Conservation (phyloP, 2,797 vertebrate species). For the Notoglanidium macrostoma region DNA sequence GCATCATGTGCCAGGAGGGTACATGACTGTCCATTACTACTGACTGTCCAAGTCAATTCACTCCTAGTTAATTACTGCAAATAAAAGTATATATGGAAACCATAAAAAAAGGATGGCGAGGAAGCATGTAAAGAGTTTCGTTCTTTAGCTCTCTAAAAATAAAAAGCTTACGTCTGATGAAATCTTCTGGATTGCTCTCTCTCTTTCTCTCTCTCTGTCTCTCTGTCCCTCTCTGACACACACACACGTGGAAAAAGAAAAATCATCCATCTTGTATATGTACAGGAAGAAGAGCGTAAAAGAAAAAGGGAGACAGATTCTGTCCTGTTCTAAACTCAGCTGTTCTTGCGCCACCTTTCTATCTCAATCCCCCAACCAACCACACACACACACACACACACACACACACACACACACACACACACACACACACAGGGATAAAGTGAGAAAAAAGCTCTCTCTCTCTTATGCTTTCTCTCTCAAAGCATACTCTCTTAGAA, state of each 20-base stretch:
- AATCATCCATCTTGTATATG: background rate
- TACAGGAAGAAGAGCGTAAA: background rate
- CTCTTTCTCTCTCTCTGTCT: background rate
- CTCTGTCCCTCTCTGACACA: background rate
- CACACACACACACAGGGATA: background rate
- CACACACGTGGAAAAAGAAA: background rate
- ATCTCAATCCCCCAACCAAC: background rate
- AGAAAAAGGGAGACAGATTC: background rate
- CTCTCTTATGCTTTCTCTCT: background rate
- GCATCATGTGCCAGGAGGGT: constrained; percentile 68
- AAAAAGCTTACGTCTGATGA: no score
- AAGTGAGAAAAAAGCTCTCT: background rate
- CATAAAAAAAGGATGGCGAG: no score
- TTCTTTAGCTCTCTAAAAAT: no score
- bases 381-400: background rate
- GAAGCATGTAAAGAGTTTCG: no score
- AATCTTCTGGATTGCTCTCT: background rate
- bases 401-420: background rate
- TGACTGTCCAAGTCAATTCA: constrained; percentile 52
- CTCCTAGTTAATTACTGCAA: constrained; percentile 39
- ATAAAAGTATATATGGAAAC: background rate
- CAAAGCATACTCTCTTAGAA: background rate
- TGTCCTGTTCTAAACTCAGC: background rate
- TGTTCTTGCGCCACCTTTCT: background rate
- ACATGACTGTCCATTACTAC: constrained; percentile 48